These are phyloP conservation scores for Siniperca obscura DNA, from an alignment of 2,797 vertebrate species.

Conservation along the genomic window DNA sequence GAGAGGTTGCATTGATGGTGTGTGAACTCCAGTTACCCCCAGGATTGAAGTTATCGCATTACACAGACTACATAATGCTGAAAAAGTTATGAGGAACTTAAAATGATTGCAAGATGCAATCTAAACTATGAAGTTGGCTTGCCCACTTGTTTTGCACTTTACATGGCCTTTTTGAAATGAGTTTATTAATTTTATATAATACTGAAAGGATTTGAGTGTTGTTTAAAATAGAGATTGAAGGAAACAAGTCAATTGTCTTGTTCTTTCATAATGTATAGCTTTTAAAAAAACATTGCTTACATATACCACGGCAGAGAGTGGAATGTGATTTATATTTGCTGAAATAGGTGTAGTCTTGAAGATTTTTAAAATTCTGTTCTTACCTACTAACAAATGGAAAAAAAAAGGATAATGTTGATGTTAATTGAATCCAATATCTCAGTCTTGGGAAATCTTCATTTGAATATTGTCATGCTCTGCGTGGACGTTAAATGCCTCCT, in stretches of 20 bases:
- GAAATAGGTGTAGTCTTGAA: not conserved
- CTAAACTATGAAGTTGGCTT: not conserved
- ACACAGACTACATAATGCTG: not conserved
- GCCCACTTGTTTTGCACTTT: slow-evolving; percentile 17
- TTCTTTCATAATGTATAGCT: not conserved
- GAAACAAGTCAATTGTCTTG: not conserved
- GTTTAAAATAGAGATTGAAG: not conserved
- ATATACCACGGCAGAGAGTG: not conserved
- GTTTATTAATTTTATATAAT: not conserved
- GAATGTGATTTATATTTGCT: not conserved
- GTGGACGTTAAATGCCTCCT: not conserved
- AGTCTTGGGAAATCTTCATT: not conserved
- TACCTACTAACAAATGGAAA: not conserved
- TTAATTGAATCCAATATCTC: not conserved
- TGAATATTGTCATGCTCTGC: not conserved
- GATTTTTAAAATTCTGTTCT: not conserved
- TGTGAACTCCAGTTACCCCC: slow-evolving; percentile 31
- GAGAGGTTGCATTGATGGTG: slow-evolving; percentile 10
- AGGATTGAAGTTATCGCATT: not conserved
- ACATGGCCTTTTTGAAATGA: slow-evolving; percentile 1
- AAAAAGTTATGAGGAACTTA: slow-evolving; percentile 6
- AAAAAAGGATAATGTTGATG: not conserved
- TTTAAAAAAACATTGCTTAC: not conserved
- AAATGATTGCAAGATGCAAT: slow-evolving; percentile 1
- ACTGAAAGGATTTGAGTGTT: not conserved